A percentile compares a stretch with the other conserved stretches of the same genome.
These are phyloP conservation scores for Podilymbus podiceps DNA, from an alignment of 2,113 vertebrate species.

Conservation along the genomic window DNA sequence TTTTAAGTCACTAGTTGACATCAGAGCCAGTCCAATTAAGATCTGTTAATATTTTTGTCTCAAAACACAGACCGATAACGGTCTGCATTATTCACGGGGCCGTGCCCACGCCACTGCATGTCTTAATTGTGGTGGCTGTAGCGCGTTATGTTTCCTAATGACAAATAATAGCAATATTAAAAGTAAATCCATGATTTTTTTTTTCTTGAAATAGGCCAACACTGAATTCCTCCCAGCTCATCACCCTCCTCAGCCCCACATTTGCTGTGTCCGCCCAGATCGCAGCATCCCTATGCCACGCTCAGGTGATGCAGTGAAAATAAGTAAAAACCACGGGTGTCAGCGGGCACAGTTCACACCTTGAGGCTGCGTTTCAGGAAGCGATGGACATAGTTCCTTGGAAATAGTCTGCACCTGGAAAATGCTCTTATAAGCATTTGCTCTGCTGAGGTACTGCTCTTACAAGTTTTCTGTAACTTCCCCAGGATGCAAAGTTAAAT, in stretches of 20 bases:
- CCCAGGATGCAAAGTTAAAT: background rate
- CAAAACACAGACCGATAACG: background rate
- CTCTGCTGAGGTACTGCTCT: background rate
- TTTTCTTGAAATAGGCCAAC: background rate
- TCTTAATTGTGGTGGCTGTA: background rate
- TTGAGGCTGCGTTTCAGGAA: background rate
- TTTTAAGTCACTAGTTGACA: background rate
- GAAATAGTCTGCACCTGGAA: background rate
- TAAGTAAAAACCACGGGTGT: background rate
- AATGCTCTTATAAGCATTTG: background rate
- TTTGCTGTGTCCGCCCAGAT: fast-evolving
- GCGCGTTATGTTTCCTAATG: background rate
- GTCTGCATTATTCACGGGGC: background rate
- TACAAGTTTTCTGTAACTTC: background rate
- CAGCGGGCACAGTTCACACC: background rate
- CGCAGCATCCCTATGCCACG: fast-evolving
- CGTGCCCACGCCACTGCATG: background rate
- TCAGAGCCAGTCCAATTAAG: background rate
- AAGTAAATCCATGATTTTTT: background rate
- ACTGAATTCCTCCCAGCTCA: background rate
- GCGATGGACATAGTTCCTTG: background rate
- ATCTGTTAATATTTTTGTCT: background rate
- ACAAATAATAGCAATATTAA: background rate
- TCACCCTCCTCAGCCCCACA: background rate
- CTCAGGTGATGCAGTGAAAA: background rate